Conservation (phyloP, 2,888 invertebrate species). For the Camptogramma bilineatum region DNA sequence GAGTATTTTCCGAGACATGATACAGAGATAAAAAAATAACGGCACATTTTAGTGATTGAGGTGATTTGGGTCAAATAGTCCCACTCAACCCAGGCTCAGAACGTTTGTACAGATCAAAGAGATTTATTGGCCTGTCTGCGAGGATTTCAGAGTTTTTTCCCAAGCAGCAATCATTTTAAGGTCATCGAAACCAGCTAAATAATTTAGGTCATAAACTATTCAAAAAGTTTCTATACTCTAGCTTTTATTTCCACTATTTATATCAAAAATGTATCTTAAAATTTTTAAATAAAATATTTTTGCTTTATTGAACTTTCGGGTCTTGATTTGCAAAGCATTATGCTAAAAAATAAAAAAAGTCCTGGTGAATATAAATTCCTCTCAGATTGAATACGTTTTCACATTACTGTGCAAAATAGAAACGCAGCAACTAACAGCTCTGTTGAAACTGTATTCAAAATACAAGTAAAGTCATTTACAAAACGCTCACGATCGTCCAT, state of each 20-base stretch:
- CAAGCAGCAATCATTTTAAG: background rate
- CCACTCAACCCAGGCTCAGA: conserved; percentile 8
- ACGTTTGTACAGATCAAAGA: conserved; percentile 13
- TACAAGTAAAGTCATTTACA: conserved; percentile 36
- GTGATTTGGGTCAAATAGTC: conserved; percentile 20
- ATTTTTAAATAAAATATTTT: no score
- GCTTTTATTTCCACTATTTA: no score
- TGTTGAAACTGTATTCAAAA: conserved; percentile 32
- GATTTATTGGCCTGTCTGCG: background rate
- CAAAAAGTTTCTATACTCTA: background rate
- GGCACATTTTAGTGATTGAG: conserved; percentile 27
- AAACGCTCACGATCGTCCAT: conserved; percentile 31
- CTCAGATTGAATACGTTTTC: no score
- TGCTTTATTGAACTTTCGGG: no score
- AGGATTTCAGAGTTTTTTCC: background rate
- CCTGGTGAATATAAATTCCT: no score
- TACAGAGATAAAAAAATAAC: conserved; percentile 27
- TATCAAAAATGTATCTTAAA: no score
- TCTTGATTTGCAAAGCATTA: no score
- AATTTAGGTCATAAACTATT: background rate
- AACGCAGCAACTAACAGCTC: conserved; percentile 10
- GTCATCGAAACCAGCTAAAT: background rate
- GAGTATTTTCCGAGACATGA: conserved; percentile 19
- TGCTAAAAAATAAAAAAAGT: no score
- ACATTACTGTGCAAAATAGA: background rate